phyloP scores from a whole-genome alignment of 2,113 vertebrate genomes.

The Gymnogyps californianus region DNA sequence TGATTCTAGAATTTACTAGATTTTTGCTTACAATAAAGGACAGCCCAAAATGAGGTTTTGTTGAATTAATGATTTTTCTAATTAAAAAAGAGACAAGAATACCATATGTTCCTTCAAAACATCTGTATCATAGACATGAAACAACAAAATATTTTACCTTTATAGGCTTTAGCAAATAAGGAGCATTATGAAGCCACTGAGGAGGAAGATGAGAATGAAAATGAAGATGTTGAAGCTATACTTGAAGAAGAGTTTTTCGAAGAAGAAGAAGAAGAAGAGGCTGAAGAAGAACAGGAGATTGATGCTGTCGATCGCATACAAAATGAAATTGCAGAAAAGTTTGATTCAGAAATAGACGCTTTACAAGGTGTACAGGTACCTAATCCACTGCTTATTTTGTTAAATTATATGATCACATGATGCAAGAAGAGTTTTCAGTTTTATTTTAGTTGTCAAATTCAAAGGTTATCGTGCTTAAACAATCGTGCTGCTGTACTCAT shows the following conservation, averaged over 20 bases:
- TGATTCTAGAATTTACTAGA: background rate
- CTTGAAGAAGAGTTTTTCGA: constrained; percentile 84
- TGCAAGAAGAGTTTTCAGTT: background rate
- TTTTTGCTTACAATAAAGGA: background rate
- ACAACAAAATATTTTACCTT: constrained; percentile 20
- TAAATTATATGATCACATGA: background rate
- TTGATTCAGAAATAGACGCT: constrained; percentile 71
- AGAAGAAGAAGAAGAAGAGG: constrained; percentile 75
- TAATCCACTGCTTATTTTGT: background rate
- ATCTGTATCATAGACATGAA: background rate
- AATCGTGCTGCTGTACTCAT: background rate
- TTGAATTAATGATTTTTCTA: background rate
- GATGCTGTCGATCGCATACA: constrained; percentile 77
- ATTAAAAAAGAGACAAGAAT: background rate
- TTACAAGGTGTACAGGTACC: constrained; percentile 76
- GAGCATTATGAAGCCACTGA: constrained; percentile 51
- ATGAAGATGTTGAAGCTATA: constrained; percentile 77
- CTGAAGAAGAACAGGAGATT: constrained; percentile 78
- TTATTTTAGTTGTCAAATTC: background rate
- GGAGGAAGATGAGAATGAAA: constrained; percentile 68
- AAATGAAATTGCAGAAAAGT: constrained; percentile 81
- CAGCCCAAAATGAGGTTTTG: background rate
- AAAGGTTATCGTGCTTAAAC: background rate
- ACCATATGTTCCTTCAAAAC: background rate
- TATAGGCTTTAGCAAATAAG: constrained; percentile 1